Percentiles rank a stretch among this genome's conserved stretches.
These are phyloP conservation scores for Heliconius himera DNA, from an alignment of 1,140 invertebrate species.

Conservation along the genomic window DNA sequence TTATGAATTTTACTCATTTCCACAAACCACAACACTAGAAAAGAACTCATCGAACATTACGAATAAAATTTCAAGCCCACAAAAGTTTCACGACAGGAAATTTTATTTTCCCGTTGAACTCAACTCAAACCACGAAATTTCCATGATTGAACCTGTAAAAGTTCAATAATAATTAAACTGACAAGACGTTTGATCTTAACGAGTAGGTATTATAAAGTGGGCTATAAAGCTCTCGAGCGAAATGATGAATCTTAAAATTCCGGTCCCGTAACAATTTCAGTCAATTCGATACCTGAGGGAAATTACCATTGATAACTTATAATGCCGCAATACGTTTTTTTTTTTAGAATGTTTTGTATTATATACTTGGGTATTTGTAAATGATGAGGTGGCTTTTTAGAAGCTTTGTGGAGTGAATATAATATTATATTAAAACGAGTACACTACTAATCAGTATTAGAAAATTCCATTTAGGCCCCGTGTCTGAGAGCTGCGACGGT, in stretches of 20 bases:
- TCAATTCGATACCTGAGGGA: slow-evolving; percentile 14
- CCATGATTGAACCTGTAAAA: slow-evolving; percentile 5
- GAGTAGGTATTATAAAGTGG: slow-evolving; percentile 7
- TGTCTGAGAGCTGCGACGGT: no score
- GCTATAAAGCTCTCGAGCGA: slow-evolving; percentile 8
- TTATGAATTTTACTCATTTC: no score
- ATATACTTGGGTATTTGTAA: neutral
- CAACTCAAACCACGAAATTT: neutral
- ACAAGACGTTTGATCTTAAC: slow-evolving; percentile 15
- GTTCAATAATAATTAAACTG: slow-evolving; percentile 16
- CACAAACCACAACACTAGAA: neutral
- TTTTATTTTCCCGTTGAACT: neutral
- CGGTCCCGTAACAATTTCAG: slow-evolving; percentile 8
- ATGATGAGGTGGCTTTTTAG: neutral
- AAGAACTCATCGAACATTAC: neutral
- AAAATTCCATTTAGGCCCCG: no score
- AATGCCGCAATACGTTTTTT: slow-evolving; percentile 9
- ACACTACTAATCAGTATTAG: no score
- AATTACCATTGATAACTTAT: slow-evolving; percentile 12
- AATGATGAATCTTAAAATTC: slow-evolving; percentile 14
- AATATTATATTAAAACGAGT: no score
- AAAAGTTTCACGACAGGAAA: neutral
- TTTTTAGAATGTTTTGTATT: neutral
- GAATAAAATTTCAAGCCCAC: neutral
- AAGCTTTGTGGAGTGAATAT: no score